These are phyloP conservation scores for Sebastolobus alascanus DNA, from an alignment of 2,797 vertebrate genomes.

Conservation along the genomic window DNA sequence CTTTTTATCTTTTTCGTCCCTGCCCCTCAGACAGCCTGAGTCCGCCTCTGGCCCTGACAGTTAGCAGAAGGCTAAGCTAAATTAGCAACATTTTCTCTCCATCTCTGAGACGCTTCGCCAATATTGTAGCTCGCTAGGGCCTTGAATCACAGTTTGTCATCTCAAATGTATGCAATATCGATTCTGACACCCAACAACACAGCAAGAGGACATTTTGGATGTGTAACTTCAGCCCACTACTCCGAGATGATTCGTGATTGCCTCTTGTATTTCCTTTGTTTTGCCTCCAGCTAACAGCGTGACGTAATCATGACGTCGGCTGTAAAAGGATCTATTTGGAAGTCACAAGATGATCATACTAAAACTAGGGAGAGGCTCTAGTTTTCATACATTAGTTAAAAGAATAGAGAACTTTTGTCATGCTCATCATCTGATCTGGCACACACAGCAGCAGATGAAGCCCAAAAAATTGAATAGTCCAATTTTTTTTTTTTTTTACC, in stretches of 20 bases:
- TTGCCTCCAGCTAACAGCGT: background rate
- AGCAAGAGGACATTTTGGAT: background rate
- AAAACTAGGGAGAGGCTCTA: slow-evolving; percentile 35
- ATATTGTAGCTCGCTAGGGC: background rate
- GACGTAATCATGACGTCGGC: background rate
- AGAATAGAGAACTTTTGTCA: background rate
- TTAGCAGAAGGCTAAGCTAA: background rate
- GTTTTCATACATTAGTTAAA: slow-evolving; percentile 29
- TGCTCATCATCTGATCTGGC: slow-evolving; percentile 14
- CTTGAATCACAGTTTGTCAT: background rate
- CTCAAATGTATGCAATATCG: background rate
- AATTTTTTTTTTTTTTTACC: slow-evolving; percentile 1
- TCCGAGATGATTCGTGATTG: background rate
- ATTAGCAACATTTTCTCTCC: background rate
- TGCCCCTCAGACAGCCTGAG: no score
- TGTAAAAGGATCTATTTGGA: slow-evolving; percentile 18
- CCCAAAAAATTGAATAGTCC: background rate
- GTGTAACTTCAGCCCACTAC: background rate
- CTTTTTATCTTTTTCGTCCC: no score
- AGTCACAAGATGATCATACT: slow-evolving; percentile 65
- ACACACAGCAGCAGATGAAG: slow-evolving; percentile 36
- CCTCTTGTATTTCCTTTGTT: background rate
- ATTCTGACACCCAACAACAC: background rate
- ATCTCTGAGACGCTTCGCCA: background rate
- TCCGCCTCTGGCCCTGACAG: no score